A percentile compares a stretch with the other conserved stretches of the same genome.
Evolutionary conservation across 2,888 invertebrate genomes (phyloP).

Genomic region (Carabus problematicus): DNA sequence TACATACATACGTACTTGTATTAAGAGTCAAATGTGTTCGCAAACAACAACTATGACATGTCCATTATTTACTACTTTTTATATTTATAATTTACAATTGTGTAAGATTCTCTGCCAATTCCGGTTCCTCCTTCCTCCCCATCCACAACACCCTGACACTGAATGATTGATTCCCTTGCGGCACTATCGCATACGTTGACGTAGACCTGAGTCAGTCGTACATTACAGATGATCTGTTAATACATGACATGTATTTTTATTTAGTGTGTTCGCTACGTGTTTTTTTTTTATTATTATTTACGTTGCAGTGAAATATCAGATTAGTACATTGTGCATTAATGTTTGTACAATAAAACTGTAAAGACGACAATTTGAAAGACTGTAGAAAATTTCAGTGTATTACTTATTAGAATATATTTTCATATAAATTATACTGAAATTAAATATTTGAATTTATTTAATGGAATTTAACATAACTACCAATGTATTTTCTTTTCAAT

Average conservation of each 20-base stretch:
- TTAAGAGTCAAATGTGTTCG: too few species aligned
- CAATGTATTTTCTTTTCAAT: too few species aligned
- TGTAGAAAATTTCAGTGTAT: conserved; percentile 38
- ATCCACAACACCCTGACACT: background rate
- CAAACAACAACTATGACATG: too few species aligned
- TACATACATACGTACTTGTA: too few species aligned
- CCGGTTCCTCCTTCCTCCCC: too few species aligned
- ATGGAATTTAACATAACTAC: too few species aligned
- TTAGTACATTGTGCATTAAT: conserved; percentile 33
- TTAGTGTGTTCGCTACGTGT: conserved; percentile 18
- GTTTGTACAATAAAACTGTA: conserved; percentile 35
- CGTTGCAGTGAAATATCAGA: conserved; percentile 21
- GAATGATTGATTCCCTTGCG: background rate
- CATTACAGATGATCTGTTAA: conserved; percentile 18
- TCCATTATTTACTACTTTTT: too few species aligned
- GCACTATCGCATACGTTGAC: conserved; percentile 1
- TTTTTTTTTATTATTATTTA: conserved; percentile 27
- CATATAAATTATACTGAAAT: conserved; percentile 35
- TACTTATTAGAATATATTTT: conserved; percentile 35
- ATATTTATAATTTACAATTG: too few species aligned
- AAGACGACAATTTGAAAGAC: conserved; percentile 31
- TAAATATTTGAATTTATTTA: conserved; percentile 30
- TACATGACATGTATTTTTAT: conserved; percentile 21
- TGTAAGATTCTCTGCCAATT: too few species aligned
- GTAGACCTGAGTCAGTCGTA: conserved; percentile 13